Percentiles rank a stretch among this genome's conserved stretches.
phyloP scores from a whole-genome alignment of 2,888 invertebrate genomes.

The Rhorus exstirpatorius region DNA sequence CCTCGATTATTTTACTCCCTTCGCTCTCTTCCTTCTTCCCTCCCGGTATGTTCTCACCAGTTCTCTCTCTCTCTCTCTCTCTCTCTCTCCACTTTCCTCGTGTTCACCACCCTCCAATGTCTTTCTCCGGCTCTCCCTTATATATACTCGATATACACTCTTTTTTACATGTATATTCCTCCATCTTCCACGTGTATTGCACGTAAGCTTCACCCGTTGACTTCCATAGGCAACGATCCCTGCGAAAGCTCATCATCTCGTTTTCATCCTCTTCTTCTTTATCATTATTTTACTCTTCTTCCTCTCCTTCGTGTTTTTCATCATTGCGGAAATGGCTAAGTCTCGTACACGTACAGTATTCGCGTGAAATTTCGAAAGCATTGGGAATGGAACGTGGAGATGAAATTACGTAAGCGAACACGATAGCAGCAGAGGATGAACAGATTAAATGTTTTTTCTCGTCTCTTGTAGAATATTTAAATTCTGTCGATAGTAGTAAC shows the following conservation, averaged over 20 bases:
- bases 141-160: not conserved
- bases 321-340: too few relatives aligned
- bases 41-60: constrained; percentile 24
- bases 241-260: not conserved
- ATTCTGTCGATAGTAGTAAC: too few relatives aligned
- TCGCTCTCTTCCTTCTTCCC: constrained; percentile 1
- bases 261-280: not conserved
- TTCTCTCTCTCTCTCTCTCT: constrained; percentile 59
- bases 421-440: not conserved
- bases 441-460: not conserved
- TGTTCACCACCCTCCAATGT: not conserved
- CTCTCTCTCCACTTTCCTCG: constrained; percentile 8
- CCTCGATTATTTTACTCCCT: constrained; percentile 23
- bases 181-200: constrained; percentile 23
- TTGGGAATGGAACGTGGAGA: constrained; percentile 26
- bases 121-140: constrained; percentile 19
- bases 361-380: not conserved
- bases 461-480: too few relatives aligned
- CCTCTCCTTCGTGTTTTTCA: not conserved
- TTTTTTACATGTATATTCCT: not conserved
- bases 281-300: not conserved
- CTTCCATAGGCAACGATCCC: not conserved
- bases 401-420: constrained; percentile 38
- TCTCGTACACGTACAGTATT: too few relatives aligned
- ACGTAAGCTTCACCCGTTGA: not conserved